Base-by-base conservation (phyloP, 2,888 invertebrate genomes). In the Uloborus plumipes region DNA sequence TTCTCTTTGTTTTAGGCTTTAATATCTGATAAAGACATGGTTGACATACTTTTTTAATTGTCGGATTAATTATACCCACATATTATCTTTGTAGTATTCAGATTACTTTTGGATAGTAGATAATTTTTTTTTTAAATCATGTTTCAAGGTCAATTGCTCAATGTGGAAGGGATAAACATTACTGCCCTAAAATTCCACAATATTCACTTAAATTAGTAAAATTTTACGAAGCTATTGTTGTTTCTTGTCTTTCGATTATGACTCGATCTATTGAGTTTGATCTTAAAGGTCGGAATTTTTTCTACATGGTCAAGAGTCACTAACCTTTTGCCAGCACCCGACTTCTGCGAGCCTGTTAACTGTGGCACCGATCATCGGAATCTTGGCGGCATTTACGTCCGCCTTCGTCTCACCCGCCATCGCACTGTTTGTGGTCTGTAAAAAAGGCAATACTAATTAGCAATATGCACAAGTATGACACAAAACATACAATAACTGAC, bases 381-480 rank as follows among this genome's bases (percentile, higher is more conserved):
- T 61, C 51, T 83, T 83, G 11, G 67, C 64, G 39, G 78, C 73
- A 47, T 76, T 83, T 2, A 67, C 83, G 59, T 83, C 83, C 47
- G 67, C 67, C 58, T 77, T 83, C 20, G 83, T 20, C 13, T 83
- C 81, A 47, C 61, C 82, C 13, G 83, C 77, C 83, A 83, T 83
- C 66, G 9, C 39, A 39, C 39, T 11, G 39, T 6, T 39, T 39
- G 39, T 11, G 1, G 39, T 39, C 26, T 62, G 18, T 6, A 20
- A 18, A 1, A 20, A 15, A 15, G 22, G 61, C 61, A 18, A 15
- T 20, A 20, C 4, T 2, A 26, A 26, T 61, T 22, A n/a, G 55
- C 2, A 55, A 55, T 16, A 3, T 16, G 16, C 55, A 2, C 18
- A 55, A n/a, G 6, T 3, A n/a, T 3, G 6, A 18, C 18, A 6